phyloP scores from a whole-genome alignment of 2,797 vertebrate species.

The Thalassophryne amazonica region DNA sequence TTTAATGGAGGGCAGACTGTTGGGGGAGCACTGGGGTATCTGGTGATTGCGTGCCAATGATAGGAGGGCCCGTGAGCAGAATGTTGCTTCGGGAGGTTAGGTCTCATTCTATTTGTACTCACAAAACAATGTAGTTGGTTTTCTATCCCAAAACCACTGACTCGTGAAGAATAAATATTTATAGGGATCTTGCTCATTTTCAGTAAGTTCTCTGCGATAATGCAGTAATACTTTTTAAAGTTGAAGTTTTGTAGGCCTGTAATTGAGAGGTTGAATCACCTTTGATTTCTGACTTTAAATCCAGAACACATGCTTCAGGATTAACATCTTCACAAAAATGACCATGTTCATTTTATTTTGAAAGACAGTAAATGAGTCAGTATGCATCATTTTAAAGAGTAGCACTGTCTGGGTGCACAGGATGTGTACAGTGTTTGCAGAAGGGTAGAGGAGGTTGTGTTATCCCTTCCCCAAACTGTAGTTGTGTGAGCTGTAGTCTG shows the following conservation, averaged over 20 bases:
- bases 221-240: not conserved
- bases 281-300: too few relatives aligned
- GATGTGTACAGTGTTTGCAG: slow-evolving; percentile 21
- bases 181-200: not conserved
- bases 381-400: not conserved
- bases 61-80: too few relatives aligned
- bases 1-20: too few relatives aligned
- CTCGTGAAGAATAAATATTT: not conserved
- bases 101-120: too few relatives aligned
- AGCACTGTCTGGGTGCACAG: not conserved
- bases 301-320: not conserved
- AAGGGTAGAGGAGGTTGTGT: slow-evolving; percentile 6
- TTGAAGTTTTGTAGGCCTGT: not conserved
- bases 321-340: slow-evolving; percentile 9
- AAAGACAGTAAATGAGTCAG: not conserved
- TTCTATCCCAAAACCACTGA: not conserved
- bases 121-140: not conserved
- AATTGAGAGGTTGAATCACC: not conserved
- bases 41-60: too few relatives aligned
- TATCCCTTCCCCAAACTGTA: slow-evolving; percentile 18
- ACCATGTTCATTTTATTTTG: slow-evolving; percentile 4
- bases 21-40: too few relatives aligned
- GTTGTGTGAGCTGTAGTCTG: slow-evolving; percentile 21
- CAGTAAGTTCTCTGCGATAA: not conserved
- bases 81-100: too few relatives aligned